Evolutionary conservation across 2,888 invertebrate species (phyloP), one percentile per base, ranked within the genome.

Genomic region (Scelioninae gen. 1): DNA sequence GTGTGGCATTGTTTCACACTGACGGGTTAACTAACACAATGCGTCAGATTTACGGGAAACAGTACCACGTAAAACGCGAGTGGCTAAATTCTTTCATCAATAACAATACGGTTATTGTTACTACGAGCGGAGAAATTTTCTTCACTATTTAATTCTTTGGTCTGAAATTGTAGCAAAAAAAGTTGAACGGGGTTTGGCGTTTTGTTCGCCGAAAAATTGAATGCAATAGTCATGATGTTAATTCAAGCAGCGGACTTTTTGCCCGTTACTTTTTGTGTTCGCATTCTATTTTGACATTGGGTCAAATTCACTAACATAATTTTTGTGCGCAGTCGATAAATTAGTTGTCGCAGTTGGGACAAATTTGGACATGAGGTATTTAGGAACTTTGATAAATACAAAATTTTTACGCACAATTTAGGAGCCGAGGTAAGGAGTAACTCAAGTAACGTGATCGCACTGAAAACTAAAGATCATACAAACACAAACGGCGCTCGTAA

Each of bases 401-500:
- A 60, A 32, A 76, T 56, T 66, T 60, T 82, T 66, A 66, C 56
- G 72, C 66, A 47, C 66, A 69, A 53, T 65, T 76, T 76, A 43
- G 40, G 69, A 31, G 60, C 23, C 68, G 23, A 62, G 75, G 32
- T 58, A 63, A 65, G 78, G 29, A 55, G 68, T 68, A 79, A 72
- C 72, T 65, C n/a, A 66, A 51, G 72, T 77, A 77, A 82, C 74
- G 82, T 69, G 82, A 78, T 58, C 62, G 74, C 62, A 58, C 56
- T 62, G 72, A 60, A 84, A 83, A 84, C 83, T 83, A 63, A 82
- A 84, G 77, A 79, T 80, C 68, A 60, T 63, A 75, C 65, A 69
- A 65, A 76, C 68, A 71, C 77, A 84, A 83, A 81, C 81, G 74
- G 86, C 69, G 85, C 87, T 88, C 88, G 87, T 89, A 90, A 89